Evolutionary conservation across 1,140 invertebrate species (phyloP).

Genomic region (Ceratosolen fusciceps): DNA sequence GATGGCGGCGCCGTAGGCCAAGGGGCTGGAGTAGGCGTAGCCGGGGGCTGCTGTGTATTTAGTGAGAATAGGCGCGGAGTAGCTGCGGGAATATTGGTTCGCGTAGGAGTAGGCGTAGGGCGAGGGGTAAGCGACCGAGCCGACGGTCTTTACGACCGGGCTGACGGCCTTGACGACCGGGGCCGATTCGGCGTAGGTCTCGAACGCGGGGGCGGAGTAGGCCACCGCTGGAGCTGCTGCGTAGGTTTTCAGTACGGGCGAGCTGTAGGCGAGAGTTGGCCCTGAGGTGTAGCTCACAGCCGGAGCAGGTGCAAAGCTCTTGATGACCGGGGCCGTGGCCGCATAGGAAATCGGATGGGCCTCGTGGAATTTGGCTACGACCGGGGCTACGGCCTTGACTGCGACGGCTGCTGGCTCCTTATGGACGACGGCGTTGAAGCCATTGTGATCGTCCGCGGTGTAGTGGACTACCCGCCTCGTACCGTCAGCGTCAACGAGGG

Average conservation of each 20-base stretch:
- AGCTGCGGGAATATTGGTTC: neutral
- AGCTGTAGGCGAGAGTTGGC: no score
- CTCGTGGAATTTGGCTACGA: conserved; percentile 29
- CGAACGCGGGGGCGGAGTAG: neutral
- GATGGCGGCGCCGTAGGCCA: neutral
- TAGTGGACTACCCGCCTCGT: conserved; percentile 77
- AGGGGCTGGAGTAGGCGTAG: neutral
- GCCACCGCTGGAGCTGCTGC: conserved; percentile 2
- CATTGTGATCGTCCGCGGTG: conserved; percentile 72
- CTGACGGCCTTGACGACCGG: neutral
- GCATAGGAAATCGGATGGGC: neutral
- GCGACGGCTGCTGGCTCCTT: conserved; percentile 70
- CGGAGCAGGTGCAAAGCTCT: neutral
- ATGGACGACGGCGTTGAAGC: conserved; percentile 75
- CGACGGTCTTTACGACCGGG: neutral
- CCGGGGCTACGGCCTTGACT: conserved; percentile 49
- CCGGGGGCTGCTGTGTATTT: conserved; percentile 35
- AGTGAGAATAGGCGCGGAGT: conserved; percentile 7
- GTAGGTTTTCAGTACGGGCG: conserved; percentile 52
- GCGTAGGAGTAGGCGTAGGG: conserved; percentile 33
- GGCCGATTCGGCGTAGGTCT: neutral
- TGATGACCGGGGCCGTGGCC: conserved; percentile 23
- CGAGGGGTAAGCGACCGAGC: conserved; percentile 30
- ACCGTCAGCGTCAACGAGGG: conserved; percentile 79
- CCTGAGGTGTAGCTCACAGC: conserved; percentile 53